A percentile compares a stretch with the other conserved stretches of the same genome.
These are phyloP conservation scores for Semaprochilodus insignis DNA, from an alignment of 2,797 vertebrate genomes.

Conservation along the genomic window DNA sequence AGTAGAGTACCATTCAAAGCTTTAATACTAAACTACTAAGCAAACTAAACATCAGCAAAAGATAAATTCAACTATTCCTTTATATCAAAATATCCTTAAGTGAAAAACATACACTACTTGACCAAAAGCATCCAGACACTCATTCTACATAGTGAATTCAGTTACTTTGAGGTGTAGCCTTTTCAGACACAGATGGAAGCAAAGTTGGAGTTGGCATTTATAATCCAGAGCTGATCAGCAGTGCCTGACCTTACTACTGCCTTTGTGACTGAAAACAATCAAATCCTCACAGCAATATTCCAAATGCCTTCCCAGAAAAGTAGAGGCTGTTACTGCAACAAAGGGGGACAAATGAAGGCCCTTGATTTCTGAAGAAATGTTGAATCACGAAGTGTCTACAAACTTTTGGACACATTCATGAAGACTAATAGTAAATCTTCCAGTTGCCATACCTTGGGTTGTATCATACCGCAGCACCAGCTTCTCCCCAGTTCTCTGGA, in stretches of 20 bases:
- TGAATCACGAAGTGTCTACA: background rate
- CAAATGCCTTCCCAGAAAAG: background rate
- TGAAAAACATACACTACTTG: too few species aligned
- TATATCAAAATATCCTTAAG: too few species aligned
- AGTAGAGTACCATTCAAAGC: too few species aligned
- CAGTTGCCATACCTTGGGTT: constrained; percentile 58
- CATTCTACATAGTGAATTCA: too few species aligned
- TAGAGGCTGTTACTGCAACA: background rate
- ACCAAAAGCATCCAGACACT: too few species aligned
- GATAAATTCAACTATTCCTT: too few species aligned
- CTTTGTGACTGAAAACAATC: background rate
- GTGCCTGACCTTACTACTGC: background rate
- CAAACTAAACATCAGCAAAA: too few species aligned
- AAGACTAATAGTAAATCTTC: too few species aligned
- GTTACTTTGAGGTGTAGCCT: too few species aligned
- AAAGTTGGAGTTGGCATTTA: too few species aligned
- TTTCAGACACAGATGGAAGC: background rate
- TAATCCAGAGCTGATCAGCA: background rate
- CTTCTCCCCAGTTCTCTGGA: constrained; percentile 82
- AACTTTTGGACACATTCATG: background rate
- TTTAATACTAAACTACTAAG: too few species aligned
- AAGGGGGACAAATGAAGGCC: background rate
- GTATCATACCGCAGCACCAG: constrained; percentile 78
- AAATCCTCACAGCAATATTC: background rate
- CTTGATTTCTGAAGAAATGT: background rate